Percentiles rank a stretch among this genome's conserved stretches.
Evolutionary conservation across 2,888 invertebrate genomes (phyloP).

Genomic region (Ennomos fuscantarius): DNA sequence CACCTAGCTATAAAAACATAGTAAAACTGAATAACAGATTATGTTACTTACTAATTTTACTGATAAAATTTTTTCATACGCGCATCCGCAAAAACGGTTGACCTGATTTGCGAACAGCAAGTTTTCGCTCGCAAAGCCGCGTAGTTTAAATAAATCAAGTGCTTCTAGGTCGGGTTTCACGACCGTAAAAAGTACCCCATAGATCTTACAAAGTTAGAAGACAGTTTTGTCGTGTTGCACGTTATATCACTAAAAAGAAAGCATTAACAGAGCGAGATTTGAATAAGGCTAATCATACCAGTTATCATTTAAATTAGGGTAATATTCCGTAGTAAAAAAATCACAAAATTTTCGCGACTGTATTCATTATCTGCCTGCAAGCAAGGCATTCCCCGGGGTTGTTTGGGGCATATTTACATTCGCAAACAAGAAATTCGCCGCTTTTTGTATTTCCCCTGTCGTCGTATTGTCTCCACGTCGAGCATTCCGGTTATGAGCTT

Average conservation of each 20-base stretch:
- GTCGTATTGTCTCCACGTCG: conserved; percentile 39
- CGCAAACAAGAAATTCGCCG: conserved; percentile 36
- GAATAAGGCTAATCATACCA: conserved; percentile 4
- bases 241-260: not conserved
- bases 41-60: conserved; percentile 31
- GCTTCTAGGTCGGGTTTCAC: conserved; percentile 4
- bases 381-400: conserved; percentile 35
- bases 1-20: conserved; percentile 34
- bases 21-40: conserved; percentile 39
- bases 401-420: conserved; percentile 40
- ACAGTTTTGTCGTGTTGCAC: no score
- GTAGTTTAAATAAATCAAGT: conserved; percentile 5
- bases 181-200: no score
- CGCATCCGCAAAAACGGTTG: conserved; percentile 10
- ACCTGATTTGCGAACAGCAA: conserved; percentile 19
- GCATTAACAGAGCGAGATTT: conserved; percentile 1
- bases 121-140: conserved; percentile 7
- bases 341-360: conserved; percentile 16
- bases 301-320: conserved; percentile 24
- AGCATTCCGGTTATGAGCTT: conserved; percentile 38
- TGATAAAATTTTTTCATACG: conserved; percentile 11
- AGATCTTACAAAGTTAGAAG: no score
- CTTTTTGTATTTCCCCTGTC: conserved; percentile 40
- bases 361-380: conserved; percentile 34
- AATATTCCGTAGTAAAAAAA: conserved; percentile 23